Evolutionary conservation across 2,797 vertebrate species (phyloP).

Genomic region (Rhynchotus rufescens): DNA sequence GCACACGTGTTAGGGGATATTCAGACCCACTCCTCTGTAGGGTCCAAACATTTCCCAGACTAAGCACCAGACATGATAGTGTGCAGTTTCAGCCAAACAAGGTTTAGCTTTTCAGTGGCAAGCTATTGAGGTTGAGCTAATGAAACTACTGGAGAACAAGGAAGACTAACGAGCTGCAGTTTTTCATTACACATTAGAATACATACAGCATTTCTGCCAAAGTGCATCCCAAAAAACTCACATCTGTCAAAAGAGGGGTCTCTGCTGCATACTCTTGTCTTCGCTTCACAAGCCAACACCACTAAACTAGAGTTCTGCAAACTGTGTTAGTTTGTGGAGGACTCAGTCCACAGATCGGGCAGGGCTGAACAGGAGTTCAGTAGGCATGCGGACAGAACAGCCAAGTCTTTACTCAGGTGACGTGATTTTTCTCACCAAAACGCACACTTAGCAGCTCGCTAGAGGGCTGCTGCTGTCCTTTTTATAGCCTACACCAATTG

Average conservation of each 20-base stretch:
- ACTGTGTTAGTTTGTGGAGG: not conserved
- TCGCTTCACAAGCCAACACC: not conserved
- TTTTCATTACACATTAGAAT: not conserved
- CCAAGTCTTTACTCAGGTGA: not conserved
- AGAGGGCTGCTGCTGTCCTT: not conserved
- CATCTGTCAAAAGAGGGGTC: not conserved
- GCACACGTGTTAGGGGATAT: not conserved
- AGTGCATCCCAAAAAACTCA: not conserved
- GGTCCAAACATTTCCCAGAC: not conserved
- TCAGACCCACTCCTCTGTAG: not conserved
- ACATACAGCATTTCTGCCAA: not conserved
- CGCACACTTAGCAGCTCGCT: accelerated
- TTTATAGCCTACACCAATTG: not conserved
- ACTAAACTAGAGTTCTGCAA: not conserved
- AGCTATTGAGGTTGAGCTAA: not conserved
- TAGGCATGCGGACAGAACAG: not conserved
- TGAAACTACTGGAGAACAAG: not conserved
- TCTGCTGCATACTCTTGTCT: not conserved
- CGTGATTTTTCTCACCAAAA: accelerated
- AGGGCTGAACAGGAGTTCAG: not conserved
- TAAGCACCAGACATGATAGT: not conserved
- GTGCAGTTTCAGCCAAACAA: accelerated
- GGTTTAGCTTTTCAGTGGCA: not conserved
- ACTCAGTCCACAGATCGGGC: not conserved
- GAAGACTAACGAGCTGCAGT: not conserved